A percentile compares a stretch with the other conserved stretches of the same genome.
These are phyloP conservation scores for Prosopocoilus inquinatus DNA, from an alignment of 2,888 invertebrate species.

Conservation along the genomic window DNA sequence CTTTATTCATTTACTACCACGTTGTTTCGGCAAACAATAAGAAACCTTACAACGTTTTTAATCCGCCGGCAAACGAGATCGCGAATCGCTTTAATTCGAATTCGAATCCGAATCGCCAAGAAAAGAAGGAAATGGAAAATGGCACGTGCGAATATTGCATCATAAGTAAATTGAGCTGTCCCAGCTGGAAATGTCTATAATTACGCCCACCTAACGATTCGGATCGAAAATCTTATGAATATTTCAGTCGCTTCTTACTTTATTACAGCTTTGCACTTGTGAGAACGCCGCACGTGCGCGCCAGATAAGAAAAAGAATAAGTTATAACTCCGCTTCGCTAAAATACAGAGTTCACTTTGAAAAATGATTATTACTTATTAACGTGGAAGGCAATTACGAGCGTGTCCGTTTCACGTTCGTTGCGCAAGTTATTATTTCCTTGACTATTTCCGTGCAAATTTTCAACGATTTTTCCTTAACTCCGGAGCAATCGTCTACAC, in stretches of 20 bases:
- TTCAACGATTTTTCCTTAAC: constrained; percentile 66
- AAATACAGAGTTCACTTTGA: constrained; percentile 21
- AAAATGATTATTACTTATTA: background rate
- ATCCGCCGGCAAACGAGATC: constrained; percentile 9
- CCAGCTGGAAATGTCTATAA: constrained; percentile 24
- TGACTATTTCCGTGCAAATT: background rate
- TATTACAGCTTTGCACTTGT: constrained; percentile 12
- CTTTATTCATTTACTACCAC: background rate
- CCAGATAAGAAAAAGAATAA: constrained; percentile 34
- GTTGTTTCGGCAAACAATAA: constrained; percentile 17
- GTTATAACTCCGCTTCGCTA: constrained; percentile 27
- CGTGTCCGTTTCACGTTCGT: too few species aligned
- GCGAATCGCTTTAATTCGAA: constrained; percentile 5
- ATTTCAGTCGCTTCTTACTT: constrained; percentile 24
- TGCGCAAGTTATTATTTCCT: too few species aligned
- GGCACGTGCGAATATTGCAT: constrained; percentile 12
- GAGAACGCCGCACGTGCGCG: too few species aligned
- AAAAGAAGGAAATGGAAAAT: background rate
- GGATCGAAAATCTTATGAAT: constrained; percentile 23
- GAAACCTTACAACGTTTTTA: constrained; percentile 19
- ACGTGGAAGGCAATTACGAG: background rate
- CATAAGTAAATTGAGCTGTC: constrained; percentile 27
- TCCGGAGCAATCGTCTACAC: constrained; percentile 88
- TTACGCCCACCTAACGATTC: constrained; percentile 22
- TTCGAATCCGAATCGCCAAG: constrained; percentile 1